A percentile compares a stretch with the other conserved stretches of the same genome.
These are phyloP conservation scores for Phrynocephalus vlangalii DNA, from an alignment of 2,797 vertebrate species.

Conservation along the genomic window DNA sequence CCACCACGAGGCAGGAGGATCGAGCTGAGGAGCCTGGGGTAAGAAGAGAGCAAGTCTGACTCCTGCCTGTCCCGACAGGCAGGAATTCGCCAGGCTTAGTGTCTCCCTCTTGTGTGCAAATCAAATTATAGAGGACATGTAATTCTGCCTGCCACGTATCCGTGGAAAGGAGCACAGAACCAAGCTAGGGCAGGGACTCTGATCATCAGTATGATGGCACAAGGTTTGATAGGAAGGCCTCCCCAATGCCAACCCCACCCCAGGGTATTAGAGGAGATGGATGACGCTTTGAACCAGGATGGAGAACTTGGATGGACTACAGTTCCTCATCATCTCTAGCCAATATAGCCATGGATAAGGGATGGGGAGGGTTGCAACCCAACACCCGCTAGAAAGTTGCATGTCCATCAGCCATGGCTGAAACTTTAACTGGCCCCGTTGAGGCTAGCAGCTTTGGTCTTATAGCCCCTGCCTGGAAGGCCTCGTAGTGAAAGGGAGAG, in stretches of 20 bases:
- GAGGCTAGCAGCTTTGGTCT: background rate
- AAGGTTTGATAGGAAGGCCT: no score
- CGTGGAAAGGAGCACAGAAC: background rate
- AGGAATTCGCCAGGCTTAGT: background rate
- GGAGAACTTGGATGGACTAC: background rate
- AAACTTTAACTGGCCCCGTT: background rate
- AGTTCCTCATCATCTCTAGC: no score
- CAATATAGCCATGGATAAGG: no score
- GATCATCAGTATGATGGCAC: background rate
- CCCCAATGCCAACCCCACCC: no score
- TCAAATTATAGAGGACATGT: background rate
- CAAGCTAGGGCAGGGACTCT: background rate
- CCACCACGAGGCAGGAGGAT: constrained; percentile 23
- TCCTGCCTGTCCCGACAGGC: background rate
- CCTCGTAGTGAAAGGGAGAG: no score
- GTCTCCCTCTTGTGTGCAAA: background rate
- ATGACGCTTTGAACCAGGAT: background rate
- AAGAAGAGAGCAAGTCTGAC: constrained; percentile 10
- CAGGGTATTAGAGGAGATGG: background rate
- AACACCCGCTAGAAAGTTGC: no score
- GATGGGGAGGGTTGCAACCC: no score
- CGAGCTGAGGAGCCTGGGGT: constrained; percentile 5
- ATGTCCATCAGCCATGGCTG: background rate
- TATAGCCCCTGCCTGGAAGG: background rate
- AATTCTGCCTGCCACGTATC: background rate